phyloP scores from a whole-genome alignment of 2,113 vertebrate genomes.

The Anolis carolinensis region DNA sequence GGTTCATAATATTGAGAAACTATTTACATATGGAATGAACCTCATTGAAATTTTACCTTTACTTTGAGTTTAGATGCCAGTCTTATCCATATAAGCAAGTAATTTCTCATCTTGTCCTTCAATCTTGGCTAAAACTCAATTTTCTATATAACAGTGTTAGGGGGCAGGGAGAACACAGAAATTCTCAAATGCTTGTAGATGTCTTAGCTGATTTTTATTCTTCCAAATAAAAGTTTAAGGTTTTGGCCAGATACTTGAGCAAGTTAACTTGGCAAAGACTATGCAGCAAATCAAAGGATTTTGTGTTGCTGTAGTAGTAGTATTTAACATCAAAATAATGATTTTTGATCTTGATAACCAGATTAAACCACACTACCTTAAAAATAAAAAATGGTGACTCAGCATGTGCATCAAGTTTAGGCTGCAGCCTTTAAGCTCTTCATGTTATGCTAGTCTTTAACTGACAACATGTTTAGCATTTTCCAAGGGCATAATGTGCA shows the following conservation, averaged over 20 bases:
- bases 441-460: not conserved
- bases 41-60: too few relatives aligned
- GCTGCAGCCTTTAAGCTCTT: not conserved
- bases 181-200: not conserved
- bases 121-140: not conserved
- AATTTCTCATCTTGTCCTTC: not conserved
- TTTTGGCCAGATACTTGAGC: not conserved
- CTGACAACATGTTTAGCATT: not conserved
- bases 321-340: too few relatives aligned
- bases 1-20: not conserved
- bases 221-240: not conserved
- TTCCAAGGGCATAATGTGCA: not conserved
- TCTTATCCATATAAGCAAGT: too few relatives aligned
- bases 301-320: not conserved
- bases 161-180: not conserved
- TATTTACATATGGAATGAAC: not conserved
- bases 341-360: not conserved
- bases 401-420: not conserved
- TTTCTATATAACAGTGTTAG: not conserved
- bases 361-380: not conserved
- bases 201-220: not conserved
- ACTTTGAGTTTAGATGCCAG: not conserved
- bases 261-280: not conserved
- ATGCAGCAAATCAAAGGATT: too few relatives aligned
- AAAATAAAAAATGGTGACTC: not conserved